A percentile compares a stretch with the other conserved stretches of the same genome.
Evolutionary conservation across 1,140 invertebrate genomes (phyloP).

Genomic region (Neodiprion fabricii): DNA sequence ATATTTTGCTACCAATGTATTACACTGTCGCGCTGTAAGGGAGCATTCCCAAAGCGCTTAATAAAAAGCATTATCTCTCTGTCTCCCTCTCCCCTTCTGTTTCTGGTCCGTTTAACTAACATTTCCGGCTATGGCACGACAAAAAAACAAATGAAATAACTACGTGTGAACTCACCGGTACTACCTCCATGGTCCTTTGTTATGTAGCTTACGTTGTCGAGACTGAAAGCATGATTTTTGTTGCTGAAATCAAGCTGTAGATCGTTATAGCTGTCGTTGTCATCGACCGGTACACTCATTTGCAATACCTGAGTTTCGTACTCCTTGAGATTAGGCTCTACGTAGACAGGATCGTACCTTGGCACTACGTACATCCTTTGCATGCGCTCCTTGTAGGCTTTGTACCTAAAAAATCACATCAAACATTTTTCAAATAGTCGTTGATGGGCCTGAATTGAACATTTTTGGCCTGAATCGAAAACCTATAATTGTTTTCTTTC

Average conservation of each 20-base stretch:
- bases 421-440: background rate
- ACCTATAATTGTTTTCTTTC: no score
- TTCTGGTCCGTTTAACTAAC: no score
- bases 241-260: constrained; percentile 85
- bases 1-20: no score
- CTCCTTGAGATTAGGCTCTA: constrained; percentile 80
- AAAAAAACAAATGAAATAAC: no score
- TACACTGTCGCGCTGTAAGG: no score
- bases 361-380: constrained; percentile 75
- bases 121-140: no score
- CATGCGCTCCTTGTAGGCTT: constrained; percentile 80
- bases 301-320: constrained; percentile 89
- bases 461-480: background rate
- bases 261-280: constrained; percentile 77
- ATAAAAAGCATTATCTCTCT: no score
- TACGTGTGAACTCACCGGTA: constrained; percentile 44
- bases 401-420: constrained; percentile 66
- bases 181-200: constrained; percentile 77
- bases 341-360: constrained; percentile 81
- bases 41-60: no score
- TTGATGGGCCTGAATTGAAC: no score
- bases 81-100: no score
- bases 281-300: constrained; percentile 85
- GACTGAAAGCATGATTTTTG: constrained; percentile 85
- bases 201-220: constrained; percentile 86